Evolutionary conservation across 1,140 invertebrate species (phyloP), one percentile per base, ranked within the genome.

Genomic region (Penaeus japonicus): DNA sequence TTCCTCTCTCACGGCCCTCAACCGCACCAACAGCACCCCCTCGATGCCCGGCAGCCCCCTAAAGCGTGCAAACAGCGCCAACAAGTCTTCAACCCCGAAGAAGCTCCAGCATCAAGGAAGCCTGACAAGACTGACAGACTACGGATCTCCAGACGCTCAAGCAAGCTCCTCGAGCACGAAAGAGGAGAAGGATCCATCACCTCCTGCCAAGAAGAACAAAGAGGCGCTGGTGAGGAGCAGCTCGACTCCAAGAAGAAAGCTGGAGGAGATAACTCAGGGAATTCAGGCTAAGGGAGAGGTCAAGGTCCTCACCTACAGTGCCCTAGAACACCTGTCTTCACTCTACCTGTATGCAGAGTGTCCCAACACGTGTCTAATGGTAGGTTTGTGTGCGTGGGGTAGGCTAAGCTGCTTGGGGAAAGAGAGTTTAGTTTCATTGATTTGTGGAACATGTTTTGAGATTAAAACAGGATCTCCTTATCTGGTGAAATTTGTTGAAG

Each of bases 331-430:
- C 35, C 57, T 88, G 17, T 88, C 87, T 10, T 88, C 87, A 27
- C 65, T 88, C 15, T 88, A 55, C 20, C 12, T 88, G 30, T 88
- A 88, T 88, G 87, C 80, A 17, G 87, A 88, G 54, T 88, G 87
- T 57, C 87, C 87, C 20, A 88, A 22, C 24, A 88, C 87, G 15
- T 88, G 87, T 62, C 70, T 88, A 12, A 47, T 88, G 80, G 87
- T 88, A 70, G 59, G 87, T 88, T 17, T 24, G 47, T 47, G 47
- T 47, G 10, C 1, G 10, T 47, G 47, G 47, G 15, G 47, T 1
- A 47, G 47, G 47, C 3, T 47, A 1, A 47, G 10, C 47, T 47
- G 39, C 12, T 47, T 47, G 39, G 39, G 39, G 2, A 47, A 7
- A 7, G 7, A 4, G 2, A 39, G 7, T 39, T 7, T 39, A 7